Percentiles rank a stretch among this genome's conserved stretches.
Conservation (phyloP, 2,113 vertebrate species). For the Pelodiscus sinensis region DNA sequence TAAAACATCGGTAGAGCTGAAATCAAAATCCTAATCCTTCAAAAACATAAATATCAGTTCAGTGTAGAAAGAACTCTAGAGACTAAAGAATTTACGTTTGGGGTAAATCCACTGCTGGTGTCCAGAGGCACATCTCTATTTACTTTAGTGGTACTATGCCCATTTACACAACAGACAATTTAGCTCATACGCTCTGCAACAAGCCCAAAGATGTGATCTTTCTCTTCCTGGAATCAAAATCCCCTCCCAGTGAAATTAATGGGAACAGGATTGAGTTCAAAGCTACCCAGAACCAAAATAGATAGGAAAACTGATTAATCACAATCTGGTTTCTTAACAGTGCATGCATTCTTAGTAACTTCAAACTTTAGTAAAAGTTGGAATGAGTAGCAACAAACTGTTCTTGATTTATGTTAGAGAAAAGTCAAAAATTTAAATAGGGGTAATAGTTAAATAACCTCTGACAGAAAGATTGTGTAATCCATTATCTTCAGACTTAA, state of each 20-base stretch:
- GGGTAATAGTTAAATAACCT: conserved; percentile 66
- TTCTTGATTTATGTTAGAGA: conserved; percentile 30
- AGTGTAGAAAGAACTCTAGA: neutral
- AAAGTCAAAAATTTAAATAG: conserved; percentile 53
- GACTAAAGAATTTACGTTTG: neutral
- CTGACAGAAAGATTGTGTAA: conserved; percentile 52
- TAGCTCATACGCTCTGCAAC: neutral
- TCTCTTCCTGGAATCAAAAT: neutral
- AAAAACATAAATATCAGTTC: neutral
- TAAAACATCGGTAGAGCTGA: neutral
- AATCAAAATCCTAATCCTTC: neutral
- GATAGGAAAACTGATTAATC: neutral
- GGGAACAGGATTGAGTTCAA: neutral
- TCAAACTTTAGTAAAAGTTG: neutral
- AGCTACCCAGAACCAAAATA: neutral
- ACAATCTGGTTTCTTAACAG: neutral
- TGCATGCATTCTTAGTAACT: neutral
- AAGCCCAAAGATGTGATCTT: neutral
- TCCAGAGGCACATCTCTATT: neutral
- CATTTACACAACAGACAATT: neutral
- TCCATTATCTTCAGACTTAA: conserved; percentile 69
- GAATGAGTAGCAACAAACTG: neutral
- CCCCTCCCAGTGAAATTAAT: neutral
- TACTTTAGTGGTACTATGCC: neutral
- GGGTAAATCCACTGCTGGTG: neutral